phyloP scores from a whole-genome alignment of 2,797 vertebrate genomes.

The Masticophis lateralis region DNA sequence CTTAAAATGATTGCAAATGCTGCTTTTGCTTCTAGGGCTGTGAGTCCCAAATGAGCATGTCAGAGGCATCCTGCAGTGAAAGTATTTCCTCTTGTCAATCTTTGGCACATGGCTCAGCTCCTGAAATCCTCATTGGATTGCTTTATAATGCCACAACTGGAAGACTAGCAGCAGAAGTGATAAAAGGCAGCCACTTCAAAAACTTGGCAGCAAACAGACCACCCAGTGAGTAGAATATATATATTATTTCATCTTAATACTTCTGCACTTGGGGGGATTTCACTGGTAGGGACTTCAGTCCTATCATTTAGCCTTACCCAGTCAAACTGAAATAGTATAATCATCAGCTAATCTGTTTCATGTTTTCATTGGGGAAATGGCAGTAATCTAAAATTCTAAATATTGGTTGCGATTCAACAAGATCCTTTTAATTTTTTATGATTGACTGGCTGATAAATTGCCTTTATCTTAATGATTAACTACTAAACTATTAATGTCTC shows the following conservation, averaged over 20 bases:
- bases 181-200: slow-evolving; percentile 99
- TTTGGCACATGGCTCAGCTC: slow-evolving; percentile 85
- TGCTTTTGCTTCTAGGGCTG: slow-evolving; percentile 77
- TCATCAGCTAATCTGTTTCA: slow-evolving; percentile 73
- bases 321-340: slow-evolving; percentile 62
- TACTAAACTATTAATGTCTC: slow-evolving; percentile 65
- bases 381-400: slow-evolving; percentile 73
- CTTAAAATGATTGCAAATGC: slow-evolving; percentile 38
- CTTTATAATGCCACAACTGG: slow-evolving; percentile 97
- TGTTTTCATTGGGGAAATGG: slow-evolving; percentile 73
- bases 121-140: slow-evolving; percentile 93
- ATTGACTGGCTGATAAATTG: slow-evolving; percentile 70
- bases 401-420: slow-evolving; percentile 71
- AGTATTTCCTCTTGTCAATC: slow-evolving; percentile 94
- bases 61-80: slow-evolving; percentile 91
- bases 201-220: slow-evolving; percentile 96
- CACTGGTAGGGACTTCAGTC: slow-evolving; percentile 51
- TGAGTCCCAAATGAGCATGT: slow-evolving; percentile 91
- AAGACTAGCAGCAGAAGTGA: slow-evolving; percentile 94
- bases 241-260: slow-evolving; percentile 56
- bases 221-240: slow-evolving; percentile 89
- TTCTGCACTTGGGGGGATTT: slow-evolving; percentile 59
- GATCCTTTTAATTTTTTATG: slow-evolving; percentile 70
- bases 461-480: slow-evolving; percentile 66
- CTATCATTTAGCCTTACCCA: slow-evolving; percentile 64